Evolutionary conservation across 1,140 invertebrate species (phyloP), one percentile per base, ranked within the genome.

Genomic region (Gonioctena quinquepunctata): DNA sequence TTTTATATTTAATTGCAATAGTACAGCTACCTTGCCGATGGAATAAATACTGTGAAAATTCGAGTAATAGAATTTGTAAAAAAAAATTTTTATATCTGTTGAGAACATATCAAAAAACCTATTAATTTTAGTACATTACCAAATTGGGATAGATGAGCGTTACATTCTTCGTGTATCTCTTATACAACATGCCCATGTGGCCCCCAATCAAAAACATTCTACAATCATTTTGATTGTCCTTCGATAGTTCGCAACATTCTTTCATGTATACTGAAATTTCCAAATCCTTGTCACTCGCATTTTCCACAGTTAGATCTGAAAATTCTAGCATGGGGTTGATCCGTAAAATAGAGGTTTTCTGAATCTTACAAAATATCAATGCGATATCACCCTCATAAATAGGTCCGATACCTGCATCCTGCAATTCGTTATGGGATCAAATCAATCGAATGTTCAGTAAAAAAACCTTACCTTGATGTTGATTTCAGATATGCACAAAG

Each of bases 91-190:
- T n/a, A n/a, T n/a, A n/a, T n/a, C n/a, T n/a, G n/a, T n/a, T n/a
- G n/a, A n/a, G n/a, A n/a, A n/a, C n/a, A n/a, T n/a, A n/a, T n/a
- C n/a, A n/a, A n/a, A n/a, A n/a, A n/a, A n/a, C n/a, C n/a, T n/a
- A n/a, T n/a, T n/a, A n/a, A n/a, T n/a, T 16, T 54, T 8, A 22
- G 16, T 22, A 2, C 13, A 8, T 60, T 27, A 60, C 57, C 62
- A 75, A 22, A 50, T 71, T 75, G 2, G 73, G 73, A 42, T 72
- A 71, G n/a, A 75, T 70, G 13, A 75, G 54, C 19, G 73, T 75
- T 23, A 71, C 49, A 62, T 75, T 75, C 59, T 67, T 71, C 1
- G 61, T 50, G 18, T 70, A 57, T 6, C 3, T 66, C 13, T 60
- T 61, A 11, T 69, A 56, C 33, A 75, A 56, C 4, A 62, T 28